A percentile compares a stretch with the other conserved stretches of the same genome.
Conservation (phyloP, 2,113 vertebrate species). For the Crypturellus undulatus region DNA sequence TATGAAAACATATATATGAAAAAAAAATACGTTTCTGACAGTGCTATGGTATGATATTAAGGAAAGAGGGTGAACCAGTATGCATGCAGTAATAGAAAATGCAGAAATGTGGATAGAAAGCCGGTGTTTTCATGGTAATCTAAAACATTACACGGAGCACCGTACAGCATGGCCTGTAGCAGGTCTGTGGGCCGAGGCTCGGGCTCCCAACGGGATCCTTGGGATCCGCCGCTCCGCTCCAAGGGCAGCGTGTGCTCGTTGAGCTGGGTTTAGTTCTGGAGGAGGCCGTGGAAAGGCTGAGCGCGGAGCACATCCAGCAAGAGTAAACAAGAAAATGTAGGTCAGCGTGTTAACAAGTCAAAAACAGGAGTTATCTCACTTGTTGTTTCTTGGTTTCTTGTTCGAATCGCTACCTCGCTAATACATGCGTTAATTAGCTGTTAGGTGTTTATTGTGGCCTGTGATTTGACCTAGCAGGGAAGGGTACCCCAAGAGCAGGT, state of each 20-base stretch:
- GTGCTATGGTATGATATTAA: background rate
- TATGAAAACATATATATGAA: background rate
- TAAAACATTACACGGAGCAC: background rate
- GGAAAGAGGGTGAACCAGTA: background rate
- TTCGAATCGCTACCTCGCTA: conserved; percentile 8
- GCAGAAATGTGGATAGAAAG: background rate
- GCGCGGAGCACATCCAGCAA: background rate
- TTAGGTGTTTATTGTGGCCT: background rate
- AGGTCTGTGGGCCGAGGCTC: background rate
- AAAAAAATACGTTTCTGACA: background rate
- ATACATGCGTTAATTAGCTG: background rate
- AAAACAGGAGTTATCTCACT: conserved; percentile 10
- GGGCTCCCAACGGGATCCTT: background rate
- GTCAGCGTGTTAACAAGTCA: background rate
- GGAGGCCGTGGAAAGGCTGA: background rate
- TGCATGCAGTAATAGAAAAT: background rate
- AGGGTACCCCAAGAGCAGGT: background rate
- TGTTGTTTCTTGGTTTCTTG: background rate
- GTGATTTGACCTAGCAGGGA: background rate
- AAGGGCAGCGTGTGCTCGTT: background rate
- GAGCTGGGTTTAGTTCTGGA: background rate
- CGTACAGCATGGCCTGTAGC: background rate
- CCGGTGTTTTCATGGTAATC: background rate
- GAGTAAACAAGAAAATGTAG: background rate
- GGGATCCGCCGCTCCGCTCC: background rate